Evolutionary conservation across 2,113 vertebrate genomes (phyloP).

Genomic region (Myiozetetes cayanensis): DNA sequence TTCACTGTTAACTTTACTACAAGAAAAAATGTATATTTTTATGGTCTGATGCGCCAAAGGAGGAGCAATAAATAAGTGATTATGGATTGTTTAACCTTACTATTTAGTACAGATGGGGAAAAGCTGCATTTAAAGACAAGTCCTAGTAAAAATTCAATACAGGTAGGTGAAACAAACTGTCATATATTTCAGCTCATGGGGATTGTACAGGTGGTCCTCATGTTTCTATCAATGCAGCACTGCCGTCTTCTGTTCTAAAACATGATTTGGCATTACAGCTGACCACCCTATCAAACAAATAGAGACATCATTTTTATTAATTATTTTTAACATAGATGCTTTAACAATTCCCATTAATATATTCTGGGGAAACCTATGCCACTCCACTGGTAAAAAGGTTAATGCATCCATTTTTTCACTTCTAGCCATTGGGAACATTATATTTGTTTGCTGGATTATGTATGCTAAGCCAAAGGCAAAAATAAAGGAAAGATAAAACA

Average conservation of each 20-base stretch:
- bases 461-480: background rate
- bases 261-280: background rate
- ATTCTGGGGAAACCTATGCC: background rate
- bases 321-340: background rate
- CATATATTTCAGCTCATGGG: background rate
- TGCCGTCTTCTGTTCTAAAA: background rate
- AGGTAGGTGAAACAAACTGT: background rate
- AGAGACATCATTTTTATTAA: background rate
- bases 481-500: fast-evolving
- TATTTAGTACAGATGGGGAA: background rate
- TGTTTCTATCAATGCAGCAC: background rate
- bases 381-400: background rate
- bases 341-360: background rate
- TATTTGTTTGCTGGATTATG: background rate
- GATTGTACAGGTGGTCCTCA: background rate
- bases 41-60: background rate
- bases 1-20: background rate
- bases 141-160: background rate
- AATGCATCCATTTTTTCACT: background rate
- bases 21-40: background rate
- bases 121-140: background rate
- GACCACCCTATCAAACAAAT: background rate
- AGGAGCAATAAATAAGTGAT: background rate
- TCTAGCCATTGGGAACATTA: background rate
- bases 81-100: background rate